A percentile compares a stretch with the other conserved stretches of the same genome.
Evolutionary conservation across 2,797 vertebrate species (phyloP).

Genomic region (Pterois miles): DNA sequence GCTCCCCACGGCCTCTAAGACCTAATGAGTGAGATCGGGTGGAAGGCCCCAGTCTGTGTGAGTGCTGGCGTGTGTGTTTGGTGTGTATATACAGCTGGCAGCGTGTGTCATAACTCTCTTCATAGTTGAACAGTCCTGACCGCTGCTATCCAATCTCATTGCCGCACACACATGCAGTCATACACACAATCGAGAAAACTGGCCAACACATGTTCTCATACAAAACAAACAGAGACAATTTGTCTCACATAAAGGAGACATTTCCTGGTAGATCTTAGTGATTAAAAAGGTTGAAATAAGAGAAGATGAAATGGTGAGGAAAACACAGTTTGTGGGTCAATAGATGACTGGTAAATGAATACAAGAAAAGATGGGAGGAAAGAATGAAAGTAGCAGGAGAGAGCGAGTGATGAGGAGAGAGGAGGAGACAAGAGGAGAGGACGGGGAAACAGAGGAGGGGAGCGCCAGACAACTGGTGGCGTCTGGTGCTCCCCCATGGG

Average conservation of each 20-base stretch:
- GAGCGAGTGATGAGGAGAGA: conserved; percentile 20
- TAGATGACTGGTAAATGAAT: background rate
- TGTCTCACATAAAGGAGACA: background rate
- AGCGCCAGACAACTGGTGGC: conserved; percentile 74
- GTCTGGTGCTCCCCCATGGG: conserved; percentile 75
- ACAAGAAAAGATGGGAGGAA: background rate
- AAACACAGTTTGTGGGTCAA: background rate
- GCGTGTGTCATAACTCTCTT: conserved; percentile 64
- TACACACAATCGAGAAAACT: conserved; percentile 4
- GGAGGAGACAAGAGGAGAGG: conserved; percentile 39
- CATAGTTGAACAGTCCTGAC: conserved; percentile 60
- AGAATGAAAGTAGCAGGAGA: conserved; percentile 5
- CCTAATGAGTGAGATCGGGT: conserved; percentile 86
- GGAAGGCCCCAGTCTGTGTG: conserved; percentile 84
- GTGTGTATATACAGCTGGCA: conserved; percentile 60
- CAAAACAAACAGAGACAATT: background rate
- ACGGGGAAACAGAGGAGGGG: conserved; percentile 56
- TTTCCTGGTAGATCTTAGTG: background rate
- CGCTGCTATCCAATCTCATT: conserved; percentile 50
- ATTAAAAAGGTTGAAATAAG: background rate
- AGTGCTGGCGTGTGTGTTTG: conserved; percentile 26
- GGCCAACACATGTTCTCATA: background rate
- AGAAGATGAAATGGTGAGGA: background rate
- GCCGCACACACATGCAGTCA: conserved; percentile 18
- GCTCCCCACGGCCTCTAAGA: conserved; percentile 80